Evolutionary conservation across 1,140 invertebrate genomes (phyloP).

Genomic region (Kradibia gibbosae): DNA sequence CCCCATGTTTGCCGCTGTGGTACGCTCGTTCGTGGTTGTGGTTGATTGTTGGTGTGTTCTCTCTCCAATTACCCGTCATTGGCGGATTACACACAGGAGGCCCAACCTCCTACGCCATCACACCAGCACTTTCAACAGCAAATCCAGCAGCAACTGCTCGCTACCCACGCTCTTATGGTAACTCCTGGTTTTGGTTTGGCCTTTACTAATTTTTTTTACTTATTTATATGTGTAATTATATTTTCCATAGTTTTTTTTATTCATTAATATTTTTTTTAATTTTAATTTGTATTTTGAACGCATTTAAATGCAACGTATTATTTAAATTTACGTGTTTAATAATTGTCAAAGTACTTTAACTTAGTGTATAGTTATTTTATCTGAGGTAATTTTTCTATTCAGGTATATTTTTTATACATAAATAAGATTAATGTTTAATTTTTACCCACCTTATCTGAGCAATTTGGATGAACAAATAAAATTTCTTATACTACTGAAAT

Average conservation of each 20-base stretch:
- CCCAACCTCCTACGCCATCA: conserved; percentile 71
- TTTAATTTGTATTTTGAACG: conserved; percentile 25
- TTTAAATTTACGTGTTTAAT: neutral
- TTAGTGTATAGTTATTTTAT: neutral
- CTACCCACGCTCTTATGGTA: conserved; percentile 75
- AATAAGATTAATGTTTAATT: too few relatives aligned
- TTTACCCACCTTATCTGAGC: too few relatives aligned
- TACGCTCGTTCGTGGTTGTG: conserved; percentile 70
- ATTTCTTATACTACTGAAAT: too few relatives aligned
- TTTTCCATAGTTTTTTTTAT: conserved; percentile 40
- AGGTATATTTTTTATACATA: too few relatives aligned
- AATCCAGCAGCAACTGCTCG: conserved; percentile 74
- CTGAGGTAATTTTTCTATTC: too few relatives aligned
- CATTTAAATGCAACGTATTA: neutral
- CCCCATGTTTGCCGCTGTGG: conserved; percentile 74
- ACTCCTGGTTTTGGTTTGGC: conserved; percentile 74
- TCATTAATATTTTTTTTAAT: conserved; percentile 15
- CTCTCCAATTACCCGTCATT: conserved; percentile 69
- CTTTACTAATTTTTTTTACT: conserved; percentile 70
- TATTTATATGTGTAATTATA: conserved; percentile 53
- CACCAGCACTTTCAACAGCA: conserved; percentile 74
- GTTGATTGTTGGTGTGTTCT: conserved; percentile 75
- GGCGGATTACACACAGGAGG: conserved; percentile 70
- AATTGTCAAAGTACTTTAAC: conserved; percentile 1
- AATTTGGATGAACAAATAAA: too few relatives aligned